Percentiles rank a stretch among this genome's conserved stretches.
Conservation (phyloP, 2,113 vertebrate genomes). For the Excalfactoria chinensis region DNA sequence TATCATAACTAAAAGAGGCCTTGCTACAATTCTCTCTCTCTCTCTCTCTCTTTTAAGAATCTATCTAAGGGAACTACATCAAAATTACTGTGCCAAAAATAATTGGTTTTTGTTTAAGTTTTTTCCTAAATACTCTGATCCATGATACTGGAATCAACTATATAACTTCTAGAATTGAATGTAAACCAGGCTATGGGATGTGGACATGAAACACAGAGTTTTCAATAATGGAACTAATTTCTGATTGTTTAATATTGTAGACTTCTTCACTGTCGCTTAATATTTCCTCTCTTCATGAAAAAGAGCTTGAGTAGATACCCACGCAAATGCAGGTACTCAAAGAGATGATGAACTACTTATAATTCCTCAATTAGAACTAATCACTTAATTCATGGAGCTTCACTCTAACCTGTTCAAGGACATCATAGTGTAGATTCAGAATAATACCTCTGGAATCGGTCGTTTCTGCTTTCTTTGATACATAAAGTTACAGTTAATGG, state of each 20-base stretch:
- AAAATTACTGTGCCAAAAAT: not conserved
- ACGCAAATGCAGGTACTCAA: not conserved
- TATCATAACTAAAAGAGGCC: not conserved
- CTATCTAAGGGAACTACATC: not conserved
- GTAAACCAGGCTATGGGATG: not conserved
- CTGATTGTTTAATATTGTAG: not conserved
- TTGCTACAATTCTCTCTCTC: not conserved
- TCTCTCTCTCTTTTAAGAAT: not conserved
- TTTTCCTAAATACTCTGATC: not conserved
- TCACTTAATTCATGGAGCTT: not conserved
- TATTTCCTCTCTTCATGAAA: not conserved
- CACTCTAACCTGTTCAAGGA: not conserved
- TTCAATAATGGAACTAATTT: not conserved
- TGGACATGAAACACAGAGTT: not conserved
- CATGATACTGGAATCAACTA: not conserved
- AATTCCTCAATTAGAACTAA: not conserved
- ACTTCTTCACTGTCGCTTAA: not conserved
- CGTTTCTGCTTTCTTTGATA: not conserved
- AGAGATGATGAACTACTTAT: not conserved
- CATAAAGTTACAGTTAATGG: not conserved
- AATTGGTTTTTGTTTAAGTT: not conserved
- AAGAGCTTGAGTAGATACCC: not conserved
- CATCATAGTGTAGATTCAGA: not conserved
- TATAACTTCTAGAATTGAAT: not conserved
- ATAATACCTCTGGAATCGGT: not conserved